A percentile compares a stretch with the other conserved stretches of the same genome.
Conservation (phyloP, 2,797 vertebrate species). For the Myotis vivesi region DNA sequence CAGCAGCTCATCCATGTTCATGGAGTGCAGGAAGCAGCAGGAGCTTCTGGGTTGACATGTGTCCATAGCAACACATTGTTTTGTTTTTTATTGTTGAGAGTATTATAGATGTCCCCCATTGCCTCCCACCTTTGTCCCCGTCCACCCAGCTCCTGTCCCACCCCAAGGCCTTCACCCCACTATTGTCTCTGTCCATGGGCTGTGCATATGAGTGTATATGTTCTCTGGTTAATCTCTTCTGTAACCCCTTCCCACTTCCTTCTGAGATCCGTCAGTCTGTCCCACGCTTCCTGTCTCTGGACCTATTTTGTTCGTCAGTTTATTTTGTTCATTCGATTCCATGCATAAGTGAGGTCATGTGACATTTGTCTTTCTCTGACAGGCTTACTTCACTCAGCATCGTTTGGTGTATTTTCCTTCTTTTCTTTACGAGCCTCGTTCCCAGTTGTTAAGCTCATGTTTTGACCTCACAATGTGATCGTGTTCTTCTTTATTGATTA, state of each 20-base stretch:
- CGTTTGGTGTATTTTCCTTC: not conserved
- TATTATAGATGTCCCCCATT: not conserved
- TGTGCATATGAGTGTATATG: not conserved
- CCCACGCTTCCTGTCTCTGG: not conserved
- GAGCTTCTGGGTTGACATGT: not conserved
- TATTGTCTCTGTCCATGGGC: not conserved
- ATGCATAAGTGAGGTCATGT: not conserved
- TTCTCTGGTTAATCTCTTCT: not conserved
- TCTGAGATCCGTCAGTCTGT: not conserved
- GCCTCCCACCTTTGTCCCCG: not conserved
- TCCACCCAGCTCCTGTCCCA: not conserved
- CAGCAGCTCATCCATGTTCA: rapidly evolving
- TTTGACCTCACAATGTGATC: not conserved
- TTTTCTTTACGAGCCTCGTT: not conserved
- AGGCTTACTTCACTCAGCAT: not conserved
- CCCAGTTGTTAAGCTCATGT: not conserved
- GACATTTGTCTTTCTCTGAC: not conserved
- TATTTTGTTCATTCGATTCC: not conserved
- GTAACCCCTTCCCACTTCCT: not conserved
- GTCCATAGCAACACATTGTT: not conserved
- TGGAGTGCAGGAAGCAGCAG: rapidly evolving
- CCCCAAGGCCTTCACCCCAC: not conserved
- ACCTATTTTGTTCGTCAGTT: not conserved
- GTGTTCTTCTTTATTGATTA: not conserved
- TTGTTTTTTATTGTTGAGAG: not conserved